These are phyloP conservation scores for Python bivittatus DNA, from an alignment of 2,113 vertebrate species.

Conservation along the genomic window DNA sequence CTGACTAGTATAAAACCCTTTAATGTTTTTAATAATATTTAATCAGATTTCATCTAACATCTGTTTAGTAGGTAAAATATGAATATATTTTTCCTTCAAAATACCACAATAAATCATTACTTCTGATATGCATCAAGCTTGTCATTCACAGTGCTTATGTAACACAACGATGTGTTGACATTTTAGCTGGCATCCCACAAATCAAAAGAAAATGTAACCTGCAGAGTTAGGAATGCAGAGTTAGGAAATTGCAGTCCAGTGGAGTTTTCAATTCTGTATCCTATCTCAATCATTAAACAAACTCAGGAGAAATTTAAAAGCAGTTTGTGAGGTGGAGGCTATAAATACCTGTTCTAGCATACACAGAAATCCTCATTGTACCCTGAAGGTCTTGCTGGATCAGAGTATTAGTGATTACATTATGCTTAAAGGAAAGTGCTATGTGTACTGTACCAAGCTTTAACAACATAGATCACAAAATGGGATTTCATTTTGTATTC, in stretches of 20 bases:
- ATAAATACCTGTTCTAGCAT: background rate
- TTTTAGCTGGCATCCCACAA: background rate
- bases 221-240: background rate
- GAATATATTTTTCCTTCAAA: background rate
- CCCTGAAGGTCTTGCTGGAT: background rate
- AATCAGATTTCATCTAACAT: background rate
- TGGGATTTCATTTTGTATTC: background rate
- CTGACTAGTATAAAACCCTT: background rate
- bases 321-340: background rate
- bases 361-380: background rate
- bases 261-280: background rate
- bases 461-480: background rate
- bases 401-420: background rate
- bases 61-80: background rate
- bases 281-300: background rate
- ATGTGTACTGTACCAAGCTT: background rate
- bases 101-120: background rate
- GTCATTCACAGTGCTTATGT: background rate
- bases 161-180: background rate
- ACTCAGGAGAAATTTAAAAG: background rate
- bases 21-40: background rate
- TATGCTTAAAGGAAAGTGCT: background rate
- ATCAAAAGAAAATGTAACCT: background rate
- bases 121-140: background rate
- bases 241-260: background rate